Conservation (phyloP, 2,113 vertebrate species). For the Zeus faber region DNA sequence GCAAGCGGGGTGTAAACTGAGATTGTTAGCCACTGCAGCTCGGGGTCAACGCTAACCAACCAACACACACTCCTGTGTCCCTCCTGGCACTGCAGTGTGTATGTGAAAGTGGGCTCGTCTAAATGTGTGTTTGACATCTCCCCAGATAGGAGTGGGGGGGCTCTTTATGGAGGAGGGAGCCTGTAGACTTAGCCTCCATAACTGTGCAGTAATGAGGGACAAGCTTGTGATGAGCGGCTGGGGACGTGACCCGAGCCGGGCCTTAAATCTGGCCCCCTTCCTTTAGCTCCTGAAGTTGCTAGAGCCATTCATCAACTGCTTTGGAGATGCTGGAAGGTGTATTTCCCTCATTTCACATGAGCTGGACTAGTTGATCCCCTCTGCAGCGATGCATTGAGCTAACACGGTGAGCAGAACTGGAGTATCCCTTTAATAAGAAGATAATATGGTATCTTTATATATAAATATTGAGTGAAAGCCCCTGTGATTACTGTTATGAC, state of each 20-base stretch:
- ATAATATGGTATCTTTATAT: too few relatives aligned
- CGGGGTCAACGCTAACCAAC: conserved; percentile 40
- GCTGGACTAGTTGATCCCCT: too few relatives aligned
- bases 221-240: conserved; percentile 41
- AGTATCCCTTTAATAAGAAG: too few relatives aligned
- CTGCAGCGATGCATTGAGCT: too few relatives aligned
- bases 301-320: too few relatives aligned
- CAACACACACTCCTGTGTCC: conserved; percentile 15
- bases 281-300: too few relatives aligned
- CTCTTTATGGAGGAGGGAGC: conserved; percentile 48
- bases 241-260: conserved; percentile 50
- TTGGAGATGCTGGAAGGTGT: too few relatives aligned
- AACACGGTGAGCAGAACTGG: too few relatives aligned
- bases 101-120: conserved; percentile 10
- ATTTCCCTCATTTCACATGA: too few relatives aligned
- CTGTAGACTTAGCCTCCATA: conserved; percentile 42
- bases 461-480: too few relatives aligned
- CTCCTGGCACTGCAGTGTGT: neutral
- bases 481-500: too few relatives aligned
- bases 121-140: conserved; percentile 37
- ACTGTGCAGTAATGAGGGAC: conserved; percentile 60
- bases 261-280: conserved; percentile 14
- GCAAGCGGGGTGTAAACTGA: conserved; percentile 65
- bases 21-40: conserved; percentile 62
- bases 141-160: conserved; percentile 45